Evolutionary conservation across 2,888 invertebrate genomes (phyloP).

Genomic region (Scotopteryx bipunctaria): DNA sequence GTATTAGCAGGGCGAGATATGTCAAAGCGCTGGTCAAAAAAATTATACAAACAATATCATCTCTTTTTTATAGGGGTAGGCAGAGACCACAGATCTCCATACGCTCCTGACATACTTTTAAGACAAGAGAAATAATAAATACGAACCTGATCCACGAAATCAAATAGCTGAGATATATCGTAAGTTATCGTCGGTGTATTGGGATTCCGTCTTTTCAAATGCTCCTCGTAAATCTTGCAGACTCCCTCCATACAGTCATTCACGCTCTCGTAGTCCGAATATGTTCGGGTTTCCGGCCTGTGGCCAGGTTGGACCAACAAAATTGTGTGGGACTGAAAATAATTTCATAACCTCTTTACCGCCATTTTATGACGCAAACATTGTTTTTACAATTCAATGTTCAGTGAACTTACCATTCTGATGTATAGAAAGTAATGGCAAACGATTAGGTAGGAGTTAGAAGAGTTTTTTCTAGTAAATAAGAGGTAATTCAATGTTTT

Average conservation of each 20-base stretch:
- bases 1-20: too few species aligned
- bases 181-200: slow-evolving; percentile 98
- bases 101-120: too few species aligned
- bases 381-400: slow-evolving; percentile 5
- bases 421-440: neutral
- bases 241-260: slow-evolving; percentile 99
- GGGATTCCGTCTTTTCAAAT: slow-evolving; percentile 97
- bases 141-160: slow-evolving; percentile 95
- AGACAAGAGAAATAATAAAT: too few species aligned
- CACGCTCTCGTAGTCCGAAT: slow-evolving; percentile 98
- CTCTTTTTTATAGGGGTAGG: too few species aligned
- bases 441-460: neutral
- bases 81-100: too few species aligned
- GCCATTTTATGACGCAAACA: slow-evolving; percentile 54
- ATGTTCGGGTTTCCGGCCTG: slow-evolving; percentile 97
- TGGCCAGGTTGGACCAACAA: slow-evolving; percentile 96
- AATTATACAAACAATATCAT: too few species aligned
- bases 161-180: slow-evolving; percentile 98
- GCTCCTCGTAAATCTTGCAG: slow-evolving; percentile 99
- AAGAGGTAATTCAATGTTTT: slow-evolving; percentile 4
- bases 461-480: neutral
- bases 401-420: slow-evolving; percentile 55
- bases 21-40: too few species aligned
- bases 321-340: slow-evolving; percentile 96
- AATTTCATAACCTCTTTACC: slow-evolving; percentile 58